These are phyloP conservation scores for Neosalanx taihuensis DNA, from an alignment of 2,797 vertebrate genomes.

Conservation along the genomic window DNA sequence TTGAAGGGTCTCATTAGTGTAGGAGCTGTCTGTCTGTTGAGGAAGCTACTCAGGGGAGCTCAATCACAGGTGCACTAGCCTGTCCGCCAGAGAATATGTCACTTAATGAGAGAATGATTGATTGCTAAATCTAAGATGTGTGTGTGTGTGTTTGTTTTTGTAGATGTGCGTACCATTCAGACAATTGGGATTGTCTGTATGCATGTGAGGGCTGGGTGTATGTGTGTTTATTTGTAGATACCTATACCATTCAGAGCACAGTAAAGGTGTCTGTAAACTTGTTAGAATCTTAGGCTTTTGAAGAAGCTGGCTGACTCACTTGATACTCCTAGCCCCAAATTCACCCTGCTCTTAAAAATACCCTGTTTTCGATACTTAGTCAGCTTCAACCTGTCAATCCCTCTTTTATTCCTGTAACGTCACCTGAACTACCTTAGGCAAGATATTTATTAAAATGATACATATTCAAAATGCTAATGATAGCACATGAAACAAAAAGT, in stretches of 20 bases:
- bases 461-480: too few relatives aligned
- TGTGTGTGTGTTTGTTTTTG: neutral
- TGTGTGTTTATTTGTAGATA: conserved; percentile 6
- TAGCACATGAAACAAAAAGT: neutral
- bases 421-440: neutral
- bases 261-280: neutral
- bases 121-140: conserved; percentile 14
- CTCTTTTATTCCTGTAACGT: conserved; percentile 8
- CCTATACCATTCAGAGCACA: neutral
- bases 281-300: conserved; percentile 17
- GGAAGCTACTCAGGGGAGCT: conserved; percentile 15
- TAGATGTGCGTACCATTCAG: neutral
- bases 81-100: conserved; percentile 17
- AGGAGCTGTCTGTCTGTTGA: conserved; percentile 16
- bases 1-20: conserved; percentile 11
- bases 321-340: conserved; percentile 52
- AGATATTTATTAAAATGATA: too few relatives aligned
- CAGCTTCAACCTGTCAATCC: conserved; percentile 32
- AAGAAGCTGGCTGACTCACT: conserved; percentile 23
- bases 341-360: conserved; percentile 45
- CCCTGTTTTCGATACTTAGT: conserved; percentile 8
- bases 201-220: neutral
- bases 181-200: neutral
- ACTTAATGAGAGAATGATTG: conserved; percentile 8
- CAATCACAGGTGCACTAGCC: neutral